Conservation (phyloP, 2,888 invertebrate genomes). For the Nesidiocoris tenuis region DNA sequence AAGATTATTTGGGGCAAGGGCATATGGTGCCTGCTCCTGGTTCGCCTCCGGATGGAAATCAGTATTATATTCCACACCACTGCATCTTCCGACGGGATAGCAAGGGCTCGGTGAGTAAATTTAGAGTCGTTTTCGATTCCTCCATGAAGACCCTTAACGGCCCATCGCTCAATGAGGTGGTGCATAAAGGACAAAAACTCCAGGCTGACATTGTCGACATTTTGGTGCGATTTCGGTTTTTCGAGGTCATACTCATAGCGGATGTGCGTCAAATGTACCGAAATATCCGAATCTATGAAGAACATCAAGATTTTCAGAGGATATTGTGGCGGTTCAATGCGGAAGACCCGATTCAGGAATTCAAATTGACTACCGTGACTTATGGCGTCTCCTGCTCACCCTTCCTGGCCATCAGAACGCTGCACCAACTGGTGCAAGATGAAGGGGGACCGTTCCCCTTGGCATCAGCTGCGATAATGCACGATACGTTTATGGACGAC, state of each 20-base stretch:
- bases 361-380: neutral
- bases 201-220: conserved; percentile 26
- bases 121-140: too few relatives aligned
- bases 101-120: too few relatives aligned
- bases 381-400: neutral
- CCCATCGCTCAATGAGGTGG: too few relatives aligned
- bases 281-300: neutral
- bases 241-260: neutral
- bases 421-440: conserved; percentile 3
- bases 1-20: conserved; percentile 15
- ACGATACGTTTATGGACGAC: neutral
- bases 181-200: neutral
- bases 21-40: conserved; percentile 7
- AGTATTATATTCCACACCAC: conserved; percentile 31
- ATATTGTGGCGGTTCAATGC: neutral
- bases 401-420: neutral
- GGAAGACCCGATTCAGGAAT: neutral
- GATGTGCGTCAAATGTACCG: neutral
- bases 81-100: conserved; percentile 21
- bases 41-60: neutral
- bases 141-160: too few relatives aligned
- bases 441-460: neutral
- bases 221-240: conserved; percentile 1
- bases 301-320: neutral
- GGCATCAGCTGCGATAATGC: neutral